phyloP scores from a whole-genome alignment of 2,888 invertebrate genomes.

The Muscina levida region DNA sequence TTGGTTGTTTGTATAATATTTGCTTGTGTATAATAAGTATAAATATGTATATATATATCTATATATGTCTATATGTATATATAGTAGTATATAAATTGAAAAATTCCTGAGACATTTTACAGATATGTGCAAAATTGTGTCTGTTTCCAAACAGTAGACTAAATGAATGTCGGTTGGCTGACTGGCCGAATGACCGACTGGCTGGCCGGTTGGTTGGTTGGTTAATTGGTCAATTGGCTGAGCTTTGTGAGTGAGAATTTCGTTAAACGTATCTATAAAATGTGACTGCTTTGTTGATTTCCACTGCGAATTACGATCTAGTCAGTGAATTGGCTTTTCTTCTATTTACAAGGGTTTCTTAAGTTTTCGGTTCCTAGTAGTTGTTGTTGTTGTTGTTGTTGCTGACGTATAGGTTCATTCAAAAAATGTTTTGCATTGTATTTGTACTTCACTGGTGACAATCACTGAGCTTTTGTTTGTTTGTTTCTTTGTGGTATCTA shows the following conservation, averaged over 20 bases:
- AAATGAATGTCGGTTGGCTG: conserved; percentile 7
- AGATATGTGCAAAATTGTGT: conserved; percentile 78
- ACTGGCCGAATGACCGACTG: too few species aligned
- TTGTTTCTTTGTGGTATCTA: conserved; percentile 58
- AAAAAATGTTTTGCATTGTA: conserved; percentile 65
- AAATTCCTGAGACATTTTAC: conserved; percentile 77
- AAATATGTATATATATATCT: background rate
- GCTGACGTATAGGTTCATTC: conserved; percentile 27
- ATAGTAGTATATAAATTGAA: conserved; percentile 57
- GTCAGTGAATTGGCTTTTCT: background rate
- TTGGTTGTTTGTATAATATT: conserved; percentile 40
- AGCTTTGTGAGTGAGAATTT: too few species aligned
- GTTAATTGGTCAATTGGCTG: too few species aligned
- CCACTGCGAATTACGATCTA: conserved; percentile 1
- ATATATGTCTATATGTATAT: conserved; percentile 2
- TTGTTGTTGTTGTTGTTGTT: conserved; percentile 19
- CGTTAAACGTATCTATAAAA: conserved; percentile 1
- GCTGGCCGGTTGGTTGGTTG: too few species aligned
- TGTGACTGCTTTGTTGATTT: conserved; percentile 12
- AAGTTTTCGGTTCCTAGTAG: too few species aligned
- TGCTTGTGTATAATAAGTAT: conserved; percentile 21
- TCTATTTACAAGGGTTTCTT: conserved; percentile 14
- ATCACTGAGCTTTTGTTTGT: conserved; percentile 78
- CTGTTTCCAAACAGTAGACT: conserved; percentile 57
- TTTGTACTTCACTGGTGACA: conserved; percentile 81